phyloP scores from a whole-genome alignment of 2,797 vertebrate genomes.

The Rousettus madagascariensis region DNA sequence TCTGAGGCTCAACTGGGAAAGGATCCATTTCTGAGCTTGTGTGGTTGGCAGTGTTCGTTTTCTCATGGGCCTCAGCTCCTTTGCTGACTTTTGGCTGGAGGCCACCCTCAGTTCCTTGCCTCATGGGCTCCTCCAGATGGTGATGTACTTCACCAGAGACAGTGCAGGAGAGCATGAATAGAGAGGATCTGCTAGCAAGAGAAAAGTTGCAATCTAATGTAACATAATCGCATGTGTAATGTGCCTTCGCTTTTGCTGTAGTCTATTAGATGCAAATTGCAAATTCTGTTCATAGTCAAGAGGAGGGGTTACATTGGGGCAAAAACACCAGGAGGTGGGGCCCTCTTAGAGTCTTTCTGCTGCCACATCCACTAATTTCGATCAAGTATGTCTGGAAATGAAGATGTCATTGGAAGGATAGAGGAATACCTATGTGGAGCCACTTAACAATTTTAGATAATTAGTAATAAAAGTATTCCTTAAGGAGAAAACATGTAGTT shows the following conservation, averaged over 20 bases:
- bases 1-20: neutral
- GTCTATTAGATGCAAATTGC: neutral
- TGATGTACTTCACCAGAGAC: neutral
- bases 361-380: neutral
- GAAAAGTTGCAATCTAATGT: neutral
- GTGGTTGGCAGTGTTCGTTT: neutral
- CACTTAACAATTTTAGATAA: neutral
- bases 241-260: neutral
- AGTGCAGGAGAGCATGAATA: neutral
- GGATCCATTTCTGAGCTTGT: neutral
- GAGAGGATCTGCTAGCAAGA: neutral
- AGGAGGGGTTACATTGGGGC: neutral
- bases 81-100: neutral
- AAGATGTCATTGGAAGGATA: neutral
- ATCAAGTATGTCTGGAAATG: neutral
- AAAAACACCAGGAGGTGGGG: neutral
- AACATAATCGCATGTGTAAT: neutral
- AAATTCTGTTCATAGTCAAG: neutral
- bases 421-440: neutral
- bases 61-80: slow-evolving; percentile 8
- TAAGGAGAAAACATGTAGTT: neutral
- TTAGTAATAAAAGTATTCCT: neutral
- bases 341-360: neutral
- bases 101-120: neutral
- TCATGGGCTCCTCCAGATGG: neutral